Percentiles rank a stretch among this genome's conserved stretches.
These are phyloP conservation scores for Oscheius sp. DNA, from an alignment of 2,888 invertebrate species.

Conservation along the genomic window DNA sequence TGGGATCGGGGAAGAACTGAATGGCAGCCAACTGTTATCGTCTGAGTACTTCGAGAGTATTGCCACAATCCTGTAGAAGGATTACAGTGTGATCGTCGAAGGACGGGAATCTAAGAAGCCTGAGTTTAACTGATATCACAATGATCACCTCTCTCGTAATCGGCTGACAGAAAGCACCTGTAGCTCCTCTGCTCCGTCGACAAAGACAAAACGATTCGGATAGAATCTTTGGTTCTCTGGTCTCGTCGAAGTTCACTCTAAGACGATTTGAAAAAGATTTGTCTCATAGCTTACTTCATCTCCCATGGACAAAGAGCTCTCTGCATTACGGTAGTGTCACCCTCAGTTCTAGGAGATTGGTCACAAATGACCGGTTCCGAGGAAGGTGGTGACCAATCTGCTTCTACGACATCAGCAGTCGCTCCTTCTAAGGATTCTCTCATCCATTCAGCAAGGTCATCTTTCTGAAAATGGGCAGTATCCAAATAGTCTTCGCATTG, in stretches of 20 bases:
- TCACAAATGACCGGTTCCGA: conserved; percentile 43
- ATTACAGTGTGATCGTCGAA: conserved; percentile 57
- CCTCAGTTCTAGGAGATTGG: conserved; percentile 39
- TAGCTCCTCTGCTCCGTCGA: conserved; percentile 58
- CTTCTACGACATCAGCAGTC: conserved; percentile 39
- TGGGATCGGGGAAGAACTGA: conserved; percentile 61
- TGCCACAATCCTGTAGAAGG: conserved; percentile 46
- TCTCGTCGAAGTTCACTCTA: conserved; percentile 63
- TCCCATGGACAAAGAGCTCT: conserved; percentile 65
- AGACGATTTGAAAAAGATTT: conserved; percentile 23
- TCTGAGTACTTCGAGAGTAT: conserved; percentile 36
- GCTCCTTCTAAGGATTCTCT: conserved; percentile 40
- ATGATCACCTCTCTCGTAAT: conserved; percentile 55
- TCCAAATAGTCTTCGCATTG: too few species aligned
- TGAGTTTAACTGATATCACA: background rate
- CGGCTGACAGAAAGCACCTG: conserved; percentile 58
- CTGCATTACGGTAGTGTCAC: conserved; percentile 56
- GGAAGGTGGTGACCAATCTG: conserved; percentile 40
- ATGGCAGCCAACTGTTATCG: conserved; percentile 66
- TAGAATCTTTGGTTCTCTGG: conserved; percentile 64
- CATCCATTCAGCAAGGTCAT: conserved; percentile 55
- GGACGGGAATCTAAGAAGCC: conserved; percentile 48
- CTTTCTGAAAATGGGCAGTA: conserved; percentile 56
- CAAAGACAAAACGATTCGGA: conserved; percentile 65
- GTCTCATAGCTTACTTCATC: conserved; percentile 37